Base-by-base conservation (phyloP, 1,140 invertebrate species). In the Atta colombica region DNA sequence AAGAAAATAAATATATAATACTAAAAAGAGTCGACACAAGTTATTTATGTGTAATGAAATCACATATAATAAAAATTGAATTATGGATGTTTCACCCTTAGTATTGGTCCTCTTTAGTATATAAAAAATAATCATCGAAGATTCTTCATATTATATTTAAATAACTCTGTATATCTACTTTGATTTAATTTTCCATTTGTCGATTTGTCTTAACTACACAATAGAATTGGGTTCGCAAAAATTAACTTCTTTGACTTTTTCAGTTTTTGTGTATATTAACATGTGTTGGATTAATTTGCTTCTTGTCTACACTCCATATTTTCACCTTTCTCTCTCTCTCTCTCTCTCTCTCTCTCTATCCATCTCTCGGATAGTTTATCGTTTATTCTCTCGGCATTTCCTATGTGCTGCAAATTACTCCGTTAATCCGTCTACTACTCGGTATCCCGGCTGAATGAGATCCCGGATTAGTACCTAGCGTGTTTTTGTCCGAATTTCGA, bases 401-500 rank as follows among this genome's bases (percentile, higher is more conserved):
- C 82, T 78, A 66, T 77, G 82, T 49, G 75, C 55, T 74, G 80
- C 69, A 84, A 84, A 84, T 84, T 84, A 84, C 80, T 84, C 71
- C 69, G 80, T 84, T 84, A 74, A 84, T 84, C 80, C 55, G 80
- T 74, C 80, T 75, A 75, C 69, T 31, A 25, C 63, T 68, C 63
- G 21, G 77, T 84, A 84, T 74, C 55, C 51, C 55, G 69, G 55
- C 69, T 71, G 69, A 84, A 84, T 61, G 80, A 75, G 80, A 84
- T 75, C 80, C 69, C 28, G 69, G 80, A 84, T 84, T 84, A 84
- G 80, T 84, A 84, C 16, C 55, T 84, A 61, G 69, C 39, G 39
- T 84, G 69, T 84, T 84, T 84, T 84, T 84, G 80, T 35, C 69
- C 69, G 80, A 84, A 84, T 84, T 84, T 84, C 80, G 69, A 28